Percentiles rank a stretch among this genome's conserved stretches.
These are phyloP conservation scores for Oncorhynchus clarkii DNA, from an alignment of 2,113 vertebrate species.

Conservation along the genomic window DNA sequence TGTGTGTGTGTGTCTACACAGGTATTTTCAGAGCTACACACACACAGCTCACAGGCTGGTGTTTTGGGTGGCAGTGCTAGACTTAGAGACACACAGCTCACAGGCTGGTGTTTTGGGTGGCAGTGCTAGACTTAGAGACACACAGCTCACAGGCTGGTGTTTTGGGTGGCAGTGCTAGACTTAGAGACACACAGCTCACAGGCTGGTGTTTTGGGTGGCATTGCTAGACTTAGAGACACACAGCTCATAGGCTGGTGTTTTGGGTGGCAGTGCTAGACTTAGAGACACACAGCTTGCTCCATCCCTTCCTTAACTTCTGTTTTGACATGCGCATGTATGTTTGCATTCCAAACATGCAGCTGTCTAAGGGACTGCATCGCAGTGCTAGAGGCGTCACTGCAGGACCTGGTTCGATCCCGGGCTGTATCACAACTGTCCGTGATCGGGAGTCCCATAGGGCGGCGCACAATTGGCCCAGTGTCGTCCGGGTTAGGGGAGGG, in stretches of 20 bases:
- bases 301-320: constrained; percentile 9
- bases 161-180: background rate
- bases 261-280: background rate
- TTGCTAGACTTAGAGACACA: constrained; percentile 1
- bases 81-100: constrained; percentile 5
- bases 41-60: background rate
- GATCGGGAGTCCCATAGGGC: too few species aligned
- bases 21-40: background rate
- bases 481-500: too few species aligned
- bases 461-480: too few species aligned
- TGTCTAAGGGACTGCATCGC: too few species aligned
- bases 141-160: background rate
- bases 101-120: background rate
- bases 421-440: too few species aligned
- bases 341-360: too few species aligned
- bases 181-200: background rate
- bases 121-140: background rate
- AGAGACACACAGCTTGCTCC: background rate
- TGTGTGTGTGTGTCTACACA: background rate
- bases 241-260: background rate
- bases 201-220: background rate
- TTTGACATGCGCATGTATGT: too few species aligned
- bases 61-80: background rate
- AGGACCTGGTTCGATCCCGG: too few species aligned
- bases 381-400: too few species aligned